These are phyloP conservation scores for Prorops nasuta DNA, from an alignment of 1,140 invertebrate genomes.

Conservation along the genomic window DNA sequence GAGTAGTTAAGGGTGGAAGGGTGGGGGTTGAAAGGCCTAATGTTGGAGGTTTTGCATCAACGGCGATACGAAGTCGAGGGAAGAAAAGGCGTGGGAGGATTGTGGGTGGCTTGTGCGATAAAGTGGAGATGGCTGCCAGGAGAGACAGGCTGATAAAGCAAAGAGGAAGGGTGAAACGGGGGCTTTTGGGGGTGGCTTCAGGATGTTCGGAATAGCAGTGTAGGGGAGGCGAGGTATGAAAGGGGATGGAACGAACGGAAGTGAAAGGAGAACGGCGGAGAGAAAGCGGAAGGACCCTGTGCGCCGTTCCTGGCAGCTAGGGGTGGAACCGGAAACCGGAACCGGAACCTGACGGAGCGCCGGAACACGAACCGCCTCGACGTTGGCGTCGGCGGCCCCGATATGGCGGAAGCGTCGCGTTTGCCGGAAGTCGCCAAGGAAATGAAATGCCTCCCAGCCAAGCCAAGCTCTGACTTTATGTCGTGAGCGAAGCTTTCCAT, in stretches of 20 bases:
- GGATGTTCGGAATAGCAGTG: constrained; percentile 25
- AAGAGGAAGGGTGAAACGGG: constrained; percentile 29
- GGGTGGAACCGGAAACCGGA: constrained; percentile 37
- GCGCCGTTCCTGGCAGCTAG: constrained; percentile 24
- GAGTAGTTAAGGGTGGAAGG: too few species aligned
- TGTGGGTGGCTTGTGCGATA: too few species aligned
- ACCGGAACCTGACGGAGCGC: constrained; percentile 25
- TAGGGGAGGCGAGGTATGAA: neutral
- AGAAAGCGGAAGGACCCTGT: constrained; percentile 28
- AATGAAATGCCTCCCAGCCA: constrained; percentile 49
- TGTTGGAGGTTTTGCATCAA: too few species aligned
- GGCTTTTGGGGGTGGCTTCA: constrained; percentile 20
- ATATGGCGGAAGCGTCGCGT: constrained; percentile 54
- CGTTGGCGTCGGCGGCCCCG: constrained; percentile 35
- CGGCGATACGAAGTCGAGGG: too few species aligned
- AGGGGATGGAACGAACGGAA: constrained; percentile 23
- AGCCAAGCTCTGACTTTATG: constrained; percentile 19
- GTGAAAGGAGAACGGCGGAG: constrained; percentile 29
- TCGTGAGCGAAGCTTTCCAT: too few species aligned
- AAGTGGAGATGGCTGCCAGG: neutral
- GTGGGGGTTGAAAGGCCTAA: too few species aligned
- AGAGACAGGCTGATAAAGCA: neutral
- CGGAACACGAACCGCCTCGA: constrained; percentile 30
- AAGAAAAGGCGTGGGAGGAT: too few species aligned
- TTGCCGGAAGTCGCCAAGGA: constrained; percentile 55